Evolutionary conservation across 2,888 invertebrate species (phyloP).

Genomic region (Callyntrura sp.): DNA sequence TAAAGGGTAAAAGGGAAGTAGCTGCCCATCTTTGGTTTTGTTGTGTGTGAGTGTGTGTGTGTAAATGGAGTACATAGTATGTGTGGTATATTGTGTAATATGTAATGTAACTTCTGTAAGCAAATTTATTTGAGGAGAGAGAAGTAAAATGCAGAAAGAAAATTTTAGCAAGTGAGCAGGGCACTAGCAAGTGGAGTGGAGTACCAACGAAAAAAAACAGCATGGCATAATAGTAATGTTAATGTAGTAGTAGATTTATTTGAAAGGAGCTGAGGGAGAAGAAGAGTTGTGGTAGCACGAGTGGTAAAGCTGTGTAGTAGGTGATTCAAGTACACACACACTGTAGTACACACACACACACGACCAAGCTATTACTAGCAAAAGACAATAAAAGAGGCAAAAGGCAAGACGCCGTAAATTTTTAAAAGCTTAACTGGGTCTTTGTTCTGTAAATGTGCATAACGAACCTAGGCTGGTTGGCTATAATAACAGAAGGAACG

Average conservation of each 20-base stretch:
- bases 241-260: constrained; percentile 33
- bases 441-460: neutral
- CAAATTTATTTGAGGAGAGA: neutral
- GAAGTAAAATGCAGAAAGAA: constrained; percentile 44
- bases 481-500: neutral
- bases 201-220: neutral
- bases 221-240: constrained; percentile 18
- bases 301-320: neutral
- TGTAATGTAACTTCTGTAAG: neutral
- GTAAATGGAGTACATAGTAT: neutral
- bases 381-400: constrained; percentile 19
- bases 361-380: neutral
- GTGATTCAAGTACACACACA: neutral
- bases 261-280: constrained; percentile 11
- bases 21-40: neutral
- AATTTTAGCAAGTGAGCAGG: constrained; percentile 14
- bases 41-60: neutral
- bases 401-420: constrained; percentile 29
- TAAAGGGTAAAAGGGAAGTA: neutral
- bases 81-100: no score
- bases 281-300: neutral
- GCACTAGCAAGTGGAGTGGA: neutral
- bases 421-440: constrained; percentile 13
- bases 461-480: neutral
- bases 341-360: no score